Evolutionary conservation across 2,797 vertebrate species (phyloP).

Genomic region (Adrianichthys oophorus): DNA sequence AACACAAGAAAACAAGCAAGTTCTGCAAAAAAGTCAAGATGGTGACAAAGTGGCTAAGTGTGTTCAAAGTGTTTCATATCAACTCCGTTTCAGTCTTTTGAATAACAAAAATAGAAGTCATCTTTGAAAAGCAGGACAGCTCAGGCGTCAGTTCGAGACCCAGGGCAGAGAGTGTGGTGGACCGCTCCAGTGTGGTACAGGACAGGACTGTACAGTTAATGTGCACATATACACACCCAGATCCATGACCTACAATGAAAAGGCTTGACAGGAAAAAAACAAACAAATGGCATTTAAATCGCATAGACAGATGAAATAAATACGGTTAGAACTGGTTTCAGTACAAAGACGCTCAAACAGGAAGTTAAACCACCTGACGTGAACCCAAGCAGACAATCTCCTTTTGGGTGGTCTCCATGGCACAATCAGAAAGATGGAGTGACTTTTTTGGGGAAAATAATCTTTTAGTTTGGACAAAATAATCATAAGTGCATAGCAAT

Average conservation of each 20-base stretch:
- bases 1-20: conserved; percentile 56
- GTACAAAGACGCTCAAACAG: conserved; percentile 15
- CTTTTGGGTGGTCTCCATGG: conserved; percentile 63
- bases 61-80: conserved; percentile 76
- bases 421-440: conserved; percentile 32
- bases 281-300: conserved; percentile 28
- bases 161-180: conserved; percentile 57
- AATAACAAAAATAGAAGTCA: conserved; percentile 86
- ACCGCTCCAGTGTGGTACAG: conserved; percentile 75
- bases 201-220: conserved; percentile 67
- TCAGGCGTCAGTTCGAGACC: conserved; percentile 48
- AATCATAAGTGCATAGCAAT: conserved; percentile 12
- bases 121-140: conserved; percentile 74
- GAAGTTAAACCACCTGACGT: conserved; percentile 5
- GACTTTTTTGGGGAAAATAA: too few species aligned
- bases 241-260: conserved; percentile 64
- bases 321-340: conserved; percentile 49
- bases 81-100: conserved; percentile 71
- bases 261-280: conserved; percentile 63
- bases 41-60: conserved; percentile 79
- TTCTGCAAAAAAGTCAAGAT: conserved; percentile 49
- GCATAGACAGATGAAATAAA: conserved; percentile 46
- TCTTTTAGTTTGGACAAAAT: too few species aligned
- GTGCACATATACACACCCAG: conserved; percentile 71
- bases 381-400: conserved; percentile 47